Base-by-base conservation (phyloP, 2,888 invertebrate genomes). In the Chirona hameri region DNA sequence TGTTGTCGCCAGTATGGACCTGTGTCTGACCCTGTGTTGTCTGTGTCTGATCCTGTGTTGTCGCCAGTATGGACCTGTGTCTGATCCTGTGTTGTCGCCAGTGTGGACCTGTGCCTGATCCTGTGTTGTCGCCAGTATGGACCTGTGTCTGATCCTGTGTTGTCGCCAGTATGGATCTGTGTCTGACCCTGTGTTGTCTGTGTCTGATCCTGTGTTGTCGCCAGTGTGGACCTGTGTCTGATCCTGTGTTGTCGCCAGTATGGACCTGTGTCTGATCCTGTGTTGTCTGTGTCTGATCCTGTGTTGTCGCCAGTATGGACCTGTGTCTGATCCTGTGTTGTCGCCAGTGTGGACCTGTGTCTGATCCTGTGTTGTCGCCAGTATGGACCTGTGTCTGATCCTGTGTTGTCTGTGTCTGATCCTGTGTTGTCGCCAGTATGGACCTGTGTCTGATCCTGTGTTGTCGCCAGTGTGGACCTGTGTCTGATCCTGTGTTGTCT, bases 281-380 rank as follows among this genome's bases (percentile, higher is more conserved):
- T 39, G 7, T 39, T 39, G 39, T 39, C 39, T 39, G 39, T 39
- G 7, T 39, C 39, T 39, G 39, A 39, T 7, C 39, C 39, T 39
- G 39, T 39, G 7, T 39, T 39, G 39, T 39, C 39, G 7, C 39
- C n/a, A n/a, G n/a, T n/a, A n/a, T 72, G 46, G 55, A 81, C 48
- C 55, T 48, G 79, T 55, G 12, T 55, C 55, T 18, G 18, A 55
- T 82, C 76, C 55, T 84, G 81, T 21, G 82, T 80, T 80, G 55
- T 81, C 72, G 76, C 82, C 81, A 39, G 95, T n/a, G 91, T 98
- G 14, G 91, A 91, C 84, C 92, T 95, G 48, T 93, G n/a, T n/a
- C n/a, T n/a, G n/a, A n/a, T n/a, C n/a, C n/a, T n/a, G n/a, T n/a
- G n/a, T n/a, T n/a, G n/a, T n/a, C n/a, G n/a, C n/a, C n/a, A n/a